These are phyloP conservation scores for Drosophila parvula DNA, from an alignment of 1,140 invertebrate species.

Conservation along the genomic window DNA sequence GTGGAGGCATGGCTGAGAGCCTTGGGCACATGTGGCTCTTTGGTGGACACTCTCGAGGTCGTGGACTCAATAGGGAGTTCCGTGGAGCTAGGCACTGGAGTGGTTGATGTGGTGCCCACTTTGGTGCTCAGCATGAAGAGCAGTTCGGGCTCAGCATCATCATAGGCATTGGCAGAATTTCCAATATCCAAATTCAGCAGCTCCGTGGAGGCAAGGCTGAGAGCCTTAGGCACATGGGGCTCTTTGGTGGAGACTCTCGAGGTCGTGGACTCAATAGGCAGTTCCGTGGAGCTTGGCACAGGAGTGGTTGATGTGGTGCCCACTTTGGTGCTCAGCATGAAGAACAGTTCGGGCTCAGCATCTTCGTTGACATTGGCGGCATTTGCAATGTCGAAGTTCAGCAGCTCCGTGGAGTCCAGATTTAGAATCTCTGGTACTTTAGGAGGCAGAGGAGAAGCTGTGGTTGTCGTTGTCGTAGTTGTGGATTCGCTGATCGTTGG, in stretches of 20 bases:
- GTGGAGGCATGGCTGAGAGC: slow-evolving; percentile 11
- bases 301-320: slow-evolving; percentile 1
- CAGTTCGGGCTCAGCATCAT: slow-evolving; percentile 21
- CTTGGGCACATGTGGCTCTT: neutral
- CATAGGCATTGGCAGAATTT: slow-evolving; percentile 1
- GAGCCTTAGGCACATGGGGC: neutral
- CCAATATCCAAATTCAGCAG: slow-evolving; percentile 3
- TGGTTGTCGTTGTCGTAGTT: slow-evolving; percentile 6
- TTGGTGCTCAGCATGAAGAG: slow-evolving; percentile 16
- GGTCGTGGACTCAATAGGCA: neutral
- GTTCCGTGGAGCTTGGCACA: slow-evolving; percentile 3
- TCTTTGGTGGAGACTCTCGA: neutral
- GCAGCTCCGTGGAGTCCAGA: slow-evolving; percentile 7
- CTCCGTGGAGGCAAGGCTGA: slow-evolving; percentile 27
- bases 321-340: slow-evolving; percentile 15
- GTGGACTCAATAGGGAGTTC: neutral
- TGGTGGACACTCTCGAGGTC: neutral
- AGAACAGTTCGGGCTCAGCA: slow-evolving; percentile 12
- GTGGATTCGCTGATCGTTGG: neutral
- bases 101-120: neutral
- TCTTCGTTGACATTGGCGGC: slow-evolving; percentile 9
- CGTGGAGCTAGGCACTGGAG: slow-evolving; percentile 11
- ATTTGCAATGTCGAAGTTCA: slow-evolving; percentile 5
- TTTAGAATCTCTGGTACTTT: neutral
- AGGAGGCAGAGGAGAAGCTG: neutral